These are phyloP conservation scores for Scomber scombrus DNA, from an alignment of 2,113 vertebrate species.

Conservation along the genomic window DNA sequence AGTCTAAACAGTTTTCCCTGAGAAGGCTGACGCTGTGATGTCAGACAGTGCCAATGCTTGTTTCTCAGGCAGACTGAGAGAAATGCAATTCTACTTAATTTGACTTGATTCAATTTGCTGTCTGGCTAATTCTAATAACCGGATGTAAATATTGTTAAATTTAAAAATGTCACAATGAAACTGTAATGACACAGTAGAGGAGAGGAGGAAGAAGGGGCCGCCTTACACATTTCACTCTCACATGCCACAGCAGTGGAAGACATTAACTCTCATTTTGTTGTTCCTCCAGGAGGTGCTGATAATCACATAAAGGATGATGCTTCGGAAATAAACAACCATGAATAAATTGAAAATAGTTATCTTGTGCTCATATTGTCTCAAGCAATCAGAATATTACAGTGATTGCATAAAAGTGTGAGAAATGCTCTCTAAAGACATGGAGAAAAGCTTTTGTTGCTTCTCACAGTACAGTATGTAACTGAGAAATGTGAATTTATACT, in stretches of 20 bases:
- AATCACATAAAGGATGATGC: slow-evolving; percentile 49
- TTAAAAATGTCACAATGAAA: slow-evolving; percentile 63
- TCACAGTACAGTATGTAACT: too few relatives aligned
- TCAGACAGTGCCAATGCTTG: not conserved
- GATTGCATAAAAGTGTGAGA: slow-evolving; percentile 9
- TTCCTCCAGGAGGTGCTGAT: slow-evolving; percentile 56
- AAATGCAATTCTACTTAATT: slow-evolving; percentile 64
- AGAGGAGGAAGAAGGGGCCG: not conserved
- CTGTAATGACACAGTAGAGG: slow-evolving; percentile 32
- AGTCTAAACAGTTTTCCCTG: too few relatives aligned
- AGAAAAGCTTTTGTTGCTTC: not conserved
- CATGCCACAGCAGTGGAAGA: slow-evolving; percentile 22
- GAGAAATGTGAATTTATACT: too few relatives aligned
- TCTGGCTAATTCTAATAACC: slow-evolving; percentile 64
- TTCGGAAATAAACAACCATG: slow-evolving; percentile 25
- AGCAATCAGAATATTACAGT: slow-evolving; percentile 11
- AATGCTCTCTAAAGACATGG: slow-evolving; percentile 7
- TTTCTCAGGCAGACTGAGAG: slow-evolving; percentile 33
- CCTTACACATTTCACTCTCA: slow-evolving; percentile 10
- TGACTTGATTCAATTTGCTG: slow-evolving; percentile 68
- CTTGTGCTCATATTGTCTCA: slow-evolving; percentile 33
- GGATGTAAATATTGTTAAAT: slow-evolving; percentile 57
- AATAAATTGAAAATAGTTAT: slow-evolving; percentile 1
- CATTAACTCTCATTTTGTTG: slow-evolving; percentile 50
- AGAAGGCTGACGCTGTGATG: too few relatives aligned